phyloP scores from a whole-genome alignment of 1,140 invertebrate species.

The Meteorus sp. region DNA sequence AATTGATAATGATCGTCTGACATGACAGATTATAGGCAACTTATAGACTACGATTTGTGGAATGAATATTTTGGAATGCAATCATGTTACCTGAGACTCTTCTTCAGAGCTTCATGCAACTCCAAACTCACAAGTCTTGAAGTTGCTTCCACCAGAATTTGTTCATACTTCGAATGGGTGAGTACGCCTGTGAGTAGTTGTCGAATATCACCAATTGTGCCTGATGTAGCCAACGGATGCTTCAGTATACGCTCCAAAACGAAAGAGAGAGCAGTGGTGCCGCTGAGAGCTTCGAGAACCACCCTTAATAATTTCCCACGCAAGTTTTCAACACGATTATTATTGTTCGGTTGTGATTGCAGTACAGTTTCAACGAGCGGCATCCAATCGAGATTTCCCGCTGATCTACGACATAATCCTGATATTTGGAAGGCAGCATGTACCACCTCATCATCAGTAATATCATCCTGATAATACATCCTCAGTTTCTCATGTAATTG shows the following conservation, averaged over 20 bases:
- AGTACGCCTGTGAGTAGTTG: constrained; percentile 53
- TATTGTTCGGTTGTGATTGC: constrained; percentile 39
- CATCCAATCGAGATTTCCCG: constrained; percentile 54
- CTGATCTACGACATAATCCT: constrained; percentile 50
- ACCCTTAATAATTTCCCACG: constrained; percentile 50
- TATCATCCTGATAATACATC: constrained; percentile 33
- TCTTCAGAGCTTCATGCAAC: constrained; percentile 51
- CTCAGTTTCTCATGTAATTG: constrained; percentile 42
- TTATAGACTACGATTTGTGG: too few species aligned
- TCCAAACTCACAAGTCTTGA: constrained; percentile 53
- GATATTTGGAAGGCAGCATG: constrained; percentile 43
- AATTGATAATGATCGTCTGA: too few species aligned
- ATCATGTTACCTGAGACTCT: constrained; percentile 43
- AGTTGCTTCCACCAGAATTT: constrained; percentile 55
- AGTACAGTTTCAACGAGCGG: constrained; percentile 51
- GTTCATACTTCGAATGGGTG: constrained; percentile 53
- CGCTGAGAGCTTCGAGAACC: constrained; percentile 51
- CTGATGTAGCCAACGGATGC: constrained; percentile 54
- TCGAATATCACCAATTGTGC: constrained; percentile 55
- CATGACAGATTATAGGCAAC: too few species aligned
- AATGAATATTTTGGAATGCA: background rate
- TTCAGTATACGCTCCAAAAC: constrained; percentile 56
- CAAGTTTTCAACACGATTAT: constrained; percentile 42
- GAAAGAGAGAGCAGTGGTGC: constrained; percentile 51
- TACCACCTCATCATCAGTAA: constrained; percentile 41